phyloP scores from a whole-genome alignment of 2,113 vertebrate genomes.

The Zapornia atra region DNA sequence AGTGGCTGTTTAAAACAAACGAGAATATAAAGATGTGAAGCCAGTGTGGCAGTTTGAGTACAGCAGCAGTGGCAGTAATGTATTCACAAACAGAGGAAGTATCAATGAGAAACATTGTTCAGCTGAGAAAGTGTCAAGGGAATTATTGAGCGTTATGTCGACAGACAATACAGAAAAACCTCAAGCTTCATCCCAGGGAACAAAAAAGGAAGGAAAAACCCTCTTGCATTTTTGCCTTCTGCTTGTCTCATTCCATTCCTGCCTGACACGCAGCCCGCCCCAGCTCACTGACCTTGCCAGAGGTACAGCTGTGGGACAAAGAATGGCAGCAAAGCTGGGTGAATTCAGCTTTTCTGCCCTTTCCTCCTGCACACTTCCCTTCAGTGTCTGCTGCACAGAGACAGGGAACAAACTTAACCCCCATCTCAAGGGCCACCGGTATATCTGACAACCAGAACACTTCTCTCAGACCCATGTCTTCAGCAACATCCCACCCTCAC shows the following conservation, averaged over 20 bases:
- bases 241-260: background rate
- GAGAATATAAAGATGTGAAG: background rate
- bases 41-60: background rate
- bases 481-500: background rate
- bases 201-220: background rate
- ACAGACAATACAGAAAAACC: background rate
- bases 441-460: background rate
- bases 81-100: background rate
- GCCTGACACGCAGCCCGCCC: background rate
- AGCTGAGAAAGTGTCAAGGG: background rate
- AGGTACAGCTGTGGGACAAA: background rate
- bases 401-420: background rate
- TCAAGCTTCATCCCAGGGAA: background rate
- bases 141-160: background rate
- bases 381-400: background rate
- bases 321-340: background rate
- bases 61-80: background rate
- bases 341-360: background rate
- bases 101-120: background rate
- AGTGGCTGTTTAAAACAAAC: conserved; percentile 80
- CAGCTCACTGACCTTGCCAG: background rate
- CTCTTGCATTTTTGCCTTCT: background rate
- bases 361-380: background rate
- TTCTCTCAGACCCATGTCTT: background rate
- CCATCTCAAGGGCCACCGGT: background rate